Conservation (phyloP, 2,888 invertebrate genomes). For the Doris montereyensis region DNA sequence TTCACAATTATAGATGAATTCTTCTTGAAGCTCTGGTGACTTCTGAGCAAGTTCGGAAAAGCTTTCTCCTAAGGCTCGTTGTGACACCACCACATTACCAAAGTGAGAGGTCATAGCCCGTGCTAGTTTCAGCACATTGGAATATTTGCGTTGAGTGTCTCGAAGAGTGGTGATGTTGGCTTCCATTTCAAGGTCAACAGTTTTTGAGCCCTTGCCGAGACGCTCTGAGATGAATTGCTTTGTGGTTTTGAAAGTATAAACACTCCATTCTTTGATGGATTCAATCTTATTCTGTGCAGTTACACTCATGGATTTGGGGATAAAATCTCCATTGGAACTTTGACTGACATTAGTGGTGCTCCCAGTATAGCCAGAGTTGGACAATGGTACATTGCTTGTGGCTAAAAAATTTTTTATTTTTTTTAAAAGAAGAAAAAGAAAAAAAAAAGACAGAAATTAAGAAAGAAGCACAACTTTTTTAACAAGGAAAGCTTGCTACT, state of each 20-base stretch:
- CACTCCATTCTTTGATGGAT: slow-evolving; percentile 94
- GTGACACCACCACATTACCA: slow-evolving; percentile 87
- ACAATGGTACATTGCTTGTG: slow-evolving; percentile 61
- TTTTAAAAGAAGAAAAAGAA: too few relatives aligned
- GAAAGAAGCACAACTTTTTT: too few relatives aligned
- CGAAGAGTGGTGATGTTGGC: slow-evolving; percentile 91
- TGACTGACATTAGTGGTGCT: slow-evolving; percentile 37
- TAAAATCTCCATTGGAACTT: slow-evolving; percentile 62
- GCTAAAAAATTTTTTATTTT: too few relatives aligned
- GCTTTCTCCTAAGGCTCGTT: slow-evolving; percentile 88
- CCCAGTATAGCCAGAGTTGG: slow-evolving; percentile 40
- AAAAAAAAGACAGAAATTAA: too few relatives aligned
- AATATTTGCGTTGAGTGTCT: slow-evolving; percentile 93
- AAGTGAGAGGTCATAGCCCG: slow-evolving; percentile 90
- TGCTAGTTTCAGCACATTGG: slow-evolving; percentile 84
- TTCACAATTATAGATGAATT: slow-evolving; percentile 95
- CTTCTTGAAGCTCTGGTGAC: slow-evolving; percentile 94
- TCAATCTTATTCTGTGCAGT: slow-evolving; percentile 78
- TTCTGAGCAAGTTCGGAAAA: slow-evolving; percentile 97
- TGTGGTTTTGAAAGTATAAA: slow-evolving; percentile 98
- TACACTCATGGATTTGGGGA: slow-evolving; percentile 59
- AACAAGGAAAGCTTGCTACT: too few relatives aligned
- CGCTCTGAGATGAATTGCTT: slow-evolving; percentile 96
- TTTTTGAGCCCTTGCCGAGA: slow-evolving; percentile 81
- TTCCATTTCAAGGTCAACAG: slow-evolving; percentile 85